A percentile compares a stretch with the other conserved stretches of the same genome.
Conservation (phyloP, 1,140 invertebrate species). For the Musca domestica region DNA sequence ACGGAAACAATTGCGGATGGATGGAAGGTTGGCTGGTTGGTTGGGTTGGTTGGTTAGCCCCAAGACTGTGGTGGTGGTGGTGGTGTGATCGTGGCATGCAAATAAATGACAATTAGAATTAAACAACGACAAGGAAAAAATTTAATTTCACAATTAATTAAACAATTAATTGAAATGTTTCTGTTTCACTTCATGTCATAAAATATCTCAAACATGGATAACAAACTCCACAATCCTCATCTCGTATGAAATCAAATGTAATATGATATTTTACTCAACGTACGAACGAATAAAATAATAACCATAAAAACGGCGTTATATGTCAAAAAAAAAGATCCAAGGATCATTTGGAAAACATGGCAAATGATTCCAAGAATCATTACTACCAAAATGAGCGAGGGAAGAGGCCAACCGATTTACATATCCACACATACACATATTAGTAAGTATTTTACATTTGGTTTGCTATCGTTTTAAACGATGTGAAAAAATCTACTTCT, state of each 20-base stretch:
- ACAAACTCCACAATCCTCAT: background rate
- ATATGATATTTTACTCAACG: too few species aligned
- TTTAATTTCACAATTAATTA: constrained; percentile 23
- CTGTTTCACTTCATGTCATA: constrained; percentile 27
- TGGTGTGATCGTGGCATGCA: background rate
- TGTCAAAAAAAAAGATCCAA: background rate
- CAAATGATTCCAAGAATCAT: background rate
- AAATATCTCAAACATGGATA: constrained; percentile 1
- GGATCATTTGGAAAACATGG: too few species aligned
- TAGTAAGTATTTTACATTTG: too few species aligned
- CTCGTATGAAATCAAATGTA: too few species aligned
- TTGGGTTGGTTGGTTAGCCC: too few species aligned
- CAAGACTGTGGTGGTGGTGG: too few species aligned
- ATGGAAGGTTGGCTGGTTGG: too few species aligned
- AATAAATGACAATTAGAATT: constrained; percentile 12
- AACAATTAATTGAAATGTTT: constrained; percentile 14
- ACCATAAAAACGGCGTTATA: constrained; percentile 24
- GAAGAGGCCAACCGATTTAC: too few species aligned
- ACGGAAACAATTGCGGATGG: background rate
- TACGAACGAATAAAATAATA: constrained; percentile 30
- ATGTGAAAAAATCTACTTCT: too few species aligned
- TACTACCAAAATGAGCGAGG: too few species aligned
- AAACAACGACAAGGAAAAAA: background rate
- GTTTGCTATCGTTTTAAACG: too few species aligned
- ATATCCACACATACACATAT: too few species aligned